Conservation (phyloP, 2,888 invertebrate genomes). For the Lordiphosa fenestrarum region DNA sequence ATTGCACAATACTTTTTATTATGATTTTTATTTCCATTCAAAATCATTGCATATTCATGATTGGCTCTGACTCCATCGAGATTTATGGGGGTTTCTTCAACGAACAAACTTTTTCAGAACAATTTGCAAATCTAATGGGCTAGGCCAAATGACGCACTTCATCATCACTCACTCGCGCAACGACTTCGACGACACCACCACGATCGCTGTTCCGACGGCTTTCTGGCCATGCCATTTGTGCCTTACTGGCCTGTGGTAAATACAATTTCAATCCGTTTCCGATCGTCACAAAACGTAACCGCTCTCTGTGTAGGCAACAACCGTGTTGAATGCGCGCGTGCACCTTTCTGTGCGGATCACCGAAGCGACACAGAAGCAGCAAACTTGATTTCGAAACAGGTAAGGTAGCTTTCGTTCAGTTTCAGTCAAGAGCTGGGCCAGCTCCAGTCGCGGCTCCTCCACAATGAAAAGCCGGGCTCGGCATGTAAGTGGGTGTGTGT, state of each 20-base stretch:
- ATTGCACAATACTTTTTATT: slow-evolving; percentile 44
- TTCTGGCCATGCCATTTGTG: slow-evolving; percentile 23
- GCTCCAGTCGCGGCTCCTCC: slow-evolving; percentile 41
- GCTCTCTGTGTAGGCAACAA: slow-evolving; percentile 39
- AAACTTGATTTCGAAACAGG: slow-evolving; percentile 72
- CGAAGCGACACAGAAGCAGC: slow-evolving; percentile 73
- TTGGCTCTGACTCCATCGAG: slow-evolving; percentile 46
- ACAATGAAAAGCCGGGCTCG: slow-evolving; percentile 36
- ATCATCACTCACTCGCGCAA: slow-evolving; percentile 9
- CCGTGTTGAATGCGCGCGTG: slow-evolving; percentile 71
- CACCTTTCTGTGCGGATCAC: slow-evolving; percentile 74
- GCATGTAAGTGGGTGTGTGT: slow-evolving; percentile 11
- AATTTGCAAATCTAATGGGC: slow-evolving; percentile 57
- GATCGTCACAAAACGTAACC: slow-evolving; percentile 24
- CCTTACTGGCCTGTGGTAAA: slow-evolving; percentile 34
- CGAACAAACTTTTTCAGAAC: slow-evolving; percentile 25
- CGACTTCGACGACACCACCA: slow-evolving; percentile 3
- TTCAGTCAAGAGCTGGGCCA: slow-evolving; percentile 23
- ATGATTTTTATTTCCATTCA: slow-evolving; percentile 18
- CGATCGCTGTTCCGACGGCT: slow-evolving; percentile 54
- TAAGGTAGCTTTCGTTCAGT: slow-evolving; percentile 72
- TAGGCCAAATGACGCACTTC: slow-evolving; percentile 33
- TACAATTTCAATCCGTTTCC: slow-evolving; percentile 36
- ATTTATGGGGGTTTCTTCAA: slow-evolving; percentile 57
- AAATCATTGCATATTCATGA: slow-evolving; percentile 57